A percentile compares a stretch with the other conserved stretches of the same genome.
These are phyloP conservation scores for Anser cygnoides DNA, from an alignment of 2,113 vertebrate genomes.

Conservation along the genomic window DNA sequence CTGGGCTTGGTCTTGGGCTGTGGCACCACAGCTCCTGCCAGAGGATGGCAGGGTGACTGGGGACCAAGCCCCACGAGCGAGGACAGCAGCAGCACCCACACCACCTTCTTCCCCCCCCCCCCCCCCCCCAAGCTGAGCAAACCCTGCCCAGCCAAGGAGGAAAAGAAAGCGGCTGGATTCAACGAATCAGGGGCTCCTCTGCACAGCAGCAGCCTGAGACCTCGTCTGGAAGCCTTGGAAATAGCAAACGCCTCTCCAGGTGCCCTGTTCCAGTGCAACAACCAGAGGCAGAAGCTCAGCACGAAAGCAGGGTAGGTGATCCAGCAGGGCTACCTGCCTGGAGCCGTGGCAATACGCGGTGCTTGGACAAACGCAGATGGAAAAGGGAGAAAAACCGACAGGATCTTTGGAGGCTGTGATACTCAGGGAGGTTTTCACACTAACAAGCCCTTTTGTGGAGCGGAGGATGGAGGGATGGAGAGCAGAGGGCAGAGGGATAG, in stretches of 20 bases:
- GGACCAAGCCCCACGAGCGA: not conserved
- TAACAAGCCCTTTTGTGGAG: not conserved
- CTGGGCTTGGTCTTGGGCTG: too few species aligned
- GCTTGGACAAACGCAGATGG: not conserved
- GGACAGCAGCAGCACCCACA: not conserved
- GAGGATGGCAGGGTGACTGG: too few species aligned
- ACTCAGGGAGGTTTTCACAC: not conserved
- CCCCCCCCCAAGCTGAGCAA: not conserved
- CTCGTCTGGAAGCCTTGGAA: not conserved
- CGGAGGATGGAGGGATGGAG: too few species aligned
- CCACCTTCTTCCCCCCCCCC: not conserved
- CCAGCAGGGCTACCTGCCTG: not conserved
- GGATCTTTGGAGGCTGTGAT: not conserved
- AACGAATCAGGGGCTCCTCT: not conserved
- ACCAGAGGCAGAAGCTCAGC: too few species aligned
- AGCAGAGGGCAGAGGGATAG: too few species aligned
- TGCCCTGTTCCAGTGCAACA: not conserved
- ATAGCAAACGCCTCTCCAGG: not conserved
- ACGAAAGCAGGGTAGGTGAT: not conserved
- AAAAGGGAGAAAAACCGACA: not conserved
- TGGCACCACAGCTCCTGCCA: too few species aligned
- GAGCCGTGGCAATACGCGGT: not conserved
- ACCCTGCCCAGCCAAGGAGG: not conserved
- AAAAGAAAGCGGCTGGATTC: not conserved
- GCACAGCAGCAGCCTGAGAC: not conserved